Percentiles rank a stretch among this genome's conserved stretches.
Evolutionary conservation across 1,140 invertebrate genomes (phyloP).

Genomic region (Nebria ingens): DNA sequence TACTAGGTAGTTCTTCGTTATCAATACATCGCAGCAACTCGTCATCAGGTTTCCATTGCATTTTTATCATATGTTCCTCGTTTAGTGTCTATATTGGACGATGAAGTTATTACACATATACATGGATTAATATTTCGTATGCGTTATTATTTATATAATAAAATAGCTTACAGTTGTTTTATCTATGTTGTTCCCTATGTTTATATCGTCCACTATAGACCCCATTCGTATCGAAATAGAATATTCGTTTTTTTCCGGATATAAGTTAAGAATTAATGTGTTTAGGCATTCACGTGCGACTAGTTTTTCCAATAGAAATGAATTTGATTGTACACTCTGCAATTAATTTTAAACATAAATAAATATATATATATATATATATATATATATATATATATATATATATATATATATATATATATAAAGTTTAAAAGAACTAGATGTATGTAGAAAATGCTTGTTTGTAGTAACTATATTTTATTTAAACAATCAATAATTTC

Average conservation of each 20-base stretch:
- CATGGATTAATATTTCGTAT: constrained; percentile 10
- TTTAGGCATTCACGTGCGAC: constrained; percentile 75
- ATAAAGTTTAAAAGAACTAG: no score
- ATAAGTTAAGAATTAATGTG: constrained; percentile 81
- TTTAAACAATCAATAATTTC: no score
- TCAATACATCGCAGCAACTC: constrained; percentile 69
- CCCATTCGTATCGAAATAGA: constrained; percentile 62
- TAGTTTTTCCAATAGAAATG: constrained; percentile 73
- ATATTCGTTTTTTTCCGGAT: constrained; percentile 85
- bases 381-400: no score
- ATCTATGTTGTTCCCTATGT: background rate
- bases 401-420: no score
- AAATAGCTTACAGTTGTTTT: no score
- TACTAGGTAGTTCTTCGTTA: constrained; percentile 76
- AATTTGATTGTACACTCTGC: constrained; percentile 58
- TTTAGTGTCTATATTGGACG: constrained; percentile 21
- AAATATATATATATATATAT: no score
- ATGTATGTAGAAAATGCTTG: no score
- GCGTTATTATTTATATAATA: background rate
- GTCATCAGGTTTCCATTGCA: constrained; percentile 39
- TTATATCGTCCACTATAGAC: constrained; percentile 20
- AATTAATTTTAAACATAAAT: no score
- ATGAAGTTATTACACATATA: constrained; percentile 30
- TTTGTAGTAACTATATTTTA: no score
- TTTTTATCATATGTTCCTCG: background rate